phyloP scores from a whole-genome alignment of 2,797 vertebrate species.

The Limosa lapponica region DNA sequence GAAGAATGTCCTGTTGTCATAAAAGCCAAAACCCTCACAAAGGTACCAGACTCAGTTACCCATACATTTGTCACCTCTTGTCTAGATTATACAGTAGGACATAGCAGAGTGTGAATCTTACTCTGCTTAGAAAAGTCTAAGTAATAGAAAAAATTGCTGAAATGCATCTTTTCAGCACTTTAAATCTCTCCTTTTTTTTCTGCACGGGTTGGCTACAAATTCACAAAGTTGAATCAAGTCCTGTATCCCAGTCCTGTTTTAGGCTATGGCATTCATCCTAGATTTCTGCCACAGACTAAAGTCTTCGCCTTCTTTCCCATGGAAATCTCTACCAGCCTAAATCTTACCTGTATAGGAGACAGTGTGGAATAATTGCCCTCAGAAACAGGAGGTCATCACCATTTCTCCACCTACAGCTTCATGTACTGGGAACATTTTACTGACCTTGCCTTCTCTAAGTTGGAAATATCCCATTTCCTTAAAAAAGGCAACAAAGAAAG shows the following conservation, averaged over 20 bases:
- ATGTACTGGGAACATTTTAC: neutral
- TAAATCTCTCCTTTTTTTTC: neutral
- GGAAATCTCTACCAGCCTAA: neutral
- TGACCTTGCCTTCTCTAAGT: neutral
- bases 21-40: neutral
- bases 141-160: neutral
- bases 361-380: neutral
- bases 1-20: neutral
- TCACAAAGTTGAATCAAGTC: neutral
- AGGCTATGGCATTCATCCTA: neutral
- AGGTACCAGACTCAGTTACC: neutral
- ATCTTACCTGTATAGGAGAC: neutral
- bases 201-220: neutral
- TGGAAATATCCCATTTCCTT: neutral
- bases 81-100: neutral
- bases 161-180: neutral
- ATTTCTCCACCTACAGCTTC: neutral
- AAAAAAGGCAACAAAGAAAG: neutral
- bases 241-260: neutral
- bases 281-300: neutral
- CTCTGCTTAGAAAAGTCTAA: neutral
- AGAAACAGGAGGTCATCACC: neutral
- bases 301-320: neutral
- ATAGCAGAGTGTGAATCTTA: neutral
- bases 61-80: neutral